Evolutionary conservation across 2,113 vertebrate species (phyloP), one percentile per base, ranked within the genome.

Genomic region (Urocitellus parryii): DNA sequence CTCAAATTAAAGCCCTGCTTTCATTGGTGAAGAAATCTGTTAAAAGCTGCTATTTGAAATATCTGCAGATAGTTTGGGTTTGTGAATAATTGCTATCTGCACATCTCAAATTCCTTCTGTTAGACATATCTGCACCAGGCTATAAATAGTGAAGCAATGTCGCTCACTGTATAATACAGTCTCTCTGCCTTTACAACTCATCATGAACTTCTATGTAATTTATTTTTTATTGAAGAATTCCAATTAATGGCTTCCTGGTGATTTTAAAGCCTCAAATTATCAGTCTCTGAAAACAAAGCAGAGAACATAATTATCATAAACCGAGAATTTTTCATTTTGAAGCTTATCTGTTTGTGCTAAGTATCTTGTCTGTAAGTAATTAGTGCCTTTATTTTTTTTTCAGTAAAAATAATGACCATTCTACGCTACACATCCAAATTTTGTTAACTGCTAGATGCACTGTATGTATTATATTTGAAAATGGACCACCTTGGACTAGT

Each of bases 231-330:
- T 99, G 99, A 99, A 99, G 99, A 99, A 99, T 99, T 99, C 99
- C 99, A 99, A 99, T 99, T 99, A 99, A 99, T 99, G 99, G 99
- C 98, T 99, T 99, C 99, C 99, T 99, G 99, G 99, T 99, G 99
- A 99, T 99, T 99, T 99, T 99, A 99, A 99, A 99, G 99, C 98
- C 99, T 99, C 98, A 99, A 99, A 99, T 99, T 99, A 99, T 99
- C 98, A 98, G 99, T 99, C 99, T 99, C 98, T 98, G 99, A 99
- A 99, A 99, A 99, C 99, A 99, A 99, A 99, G 98, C 98, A 98
- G 98, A 98, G 99, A 99, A 99, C 98, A 98, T 99, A 99, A 99
- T 99, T 99, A 99, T 99, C 98, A 99, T 99, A 99, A 99, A 99
- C 98, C 37, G 96, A 98, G 99, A 99, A 99, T 99, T 99, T 99